Evolutionary conservation across 2,888 invertebrate genomes (phyloP), one percentile per base, ranked within the genome.

Genomic region (Melieria omissa): DNA sequence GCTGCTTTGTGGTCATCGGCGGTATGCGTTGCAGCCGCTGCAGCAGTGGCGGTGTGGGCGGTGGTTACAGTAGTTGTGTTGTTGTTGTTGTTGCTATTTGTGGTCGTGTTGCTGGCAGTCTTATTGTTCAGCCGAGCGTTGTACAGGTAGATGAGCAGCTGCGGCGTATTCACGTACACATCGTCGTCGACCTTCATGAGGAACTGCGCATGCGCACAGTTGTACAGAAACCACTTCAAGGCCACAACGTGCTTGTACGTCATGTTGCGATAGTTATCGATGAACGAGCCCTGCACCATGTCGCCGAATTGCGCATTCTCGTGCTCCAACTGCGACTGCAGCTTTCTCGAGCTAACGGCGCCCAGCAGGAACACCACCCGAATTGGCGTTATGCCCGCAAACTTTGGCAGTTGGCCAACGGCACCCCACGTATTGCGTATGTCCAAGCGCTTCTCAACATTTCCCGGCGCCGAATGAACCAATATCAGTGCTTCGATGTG

Each of bases 221-320:
- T 90, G 79, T 91, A 91, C 1, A 89, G 87, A 29, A 92, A 90
- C 92, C 95, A 95, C 82, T 94, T 94, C 60, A 95, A 88, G 0
- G 92, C 93, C 90, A 94, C 94, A 6, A 93, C 91, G 84, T 95
- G 94, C 82, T 95, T 95, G 80, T 95, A 93, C 0, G 95, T 95
- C 86, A 95, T 90, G 84, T 95, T 95, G 65, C 91, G 89, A 81
- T 95, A 95, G 0, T 91, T 89, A 86, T 95, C 95, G 55, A 89
- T 77, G 80, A 95, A 95, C 72, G 89, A 91, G 0, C 95, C 95
- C 81, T 94, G 93, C 16, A 95, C 89, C 65, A 95, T 88, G 80
- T 95, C 95, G 0, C 88, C 88, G 79, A 91, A 88, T 0, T 84
- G 80, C 0, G 81, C 80, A 79, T 90, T 90, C 81, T 94, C 93